A percentile compares a stretch with the other conserved stretches of the same genome.
Evolutionary conservation across 2,888 invertebrate genomes (phyloP).

Genomic region (Mythimna ferrago): DNA sequence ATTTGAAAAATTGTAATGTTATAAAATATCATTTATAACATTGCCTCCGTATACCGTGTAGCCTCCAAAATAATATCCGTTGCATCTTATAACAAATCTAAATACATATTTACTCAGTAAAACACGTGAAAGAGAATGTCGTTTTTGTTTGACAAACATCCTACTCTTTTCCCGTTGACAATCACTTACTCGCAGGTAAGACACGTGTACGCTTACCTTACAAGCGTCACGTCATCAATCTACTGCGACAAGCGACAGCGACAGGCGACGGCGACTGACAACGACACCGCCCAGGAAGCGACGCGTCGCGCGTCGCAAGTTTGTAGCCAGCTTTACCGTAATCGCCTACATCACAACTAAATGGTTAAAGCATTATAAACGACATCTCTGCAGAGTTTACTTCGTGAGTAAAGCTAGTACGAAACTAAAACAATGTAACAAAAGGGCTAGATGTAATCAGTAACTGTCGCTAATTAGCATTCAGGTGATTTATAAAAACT

Average conservation of each 20-base stretch:
- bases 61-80: neutral
- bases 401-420: neutral
- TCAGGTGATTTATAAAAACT: slow-evolving; percentile 14
- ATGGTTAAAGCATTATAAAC: slow-evolving; percentile 14
- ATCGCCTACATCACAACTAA: slow-evolving; percentile 10
- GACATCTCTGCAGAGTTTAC: neutral
- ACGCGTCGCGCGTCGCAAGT: slow-evolving; percentile 9
- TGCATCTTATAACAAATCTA: neutral
- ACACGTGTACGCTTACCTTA: slow-evolving; percentile 7
- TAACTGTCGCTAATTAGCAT: slow-evolving; percentile 19
- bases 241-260: slow-evolving; percentile 18
- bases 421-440: neutral
- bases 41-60: neutral
- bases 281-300: slow-evolving; percentile 42
- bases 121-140: neutral
- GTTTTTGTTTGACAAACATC: slow-evolving; percentile 13
- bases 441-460: slow-evolving; percentile 9
- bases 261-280: slow-evolving; percentile 25
- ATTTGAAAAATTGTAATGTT: too few relatives aligned
- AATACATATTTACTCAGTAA: slow-evolving; percentile 1
- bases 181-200: slow-evolving; percentile 15
- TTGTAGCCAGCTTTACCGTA: slow-evolving; percentile 23
- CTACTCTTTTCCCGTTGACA: slow-evolving; percentile 15
- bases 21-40: too few relatives aligned
- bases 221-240: slow-evolving; percentile 38